A percentile compares a stretch with the other conserved stretches of the same genome.
Conservation (phyloP, 2,888 invertebrate genomes). For the Dicranocentrus wangi region DNA sequence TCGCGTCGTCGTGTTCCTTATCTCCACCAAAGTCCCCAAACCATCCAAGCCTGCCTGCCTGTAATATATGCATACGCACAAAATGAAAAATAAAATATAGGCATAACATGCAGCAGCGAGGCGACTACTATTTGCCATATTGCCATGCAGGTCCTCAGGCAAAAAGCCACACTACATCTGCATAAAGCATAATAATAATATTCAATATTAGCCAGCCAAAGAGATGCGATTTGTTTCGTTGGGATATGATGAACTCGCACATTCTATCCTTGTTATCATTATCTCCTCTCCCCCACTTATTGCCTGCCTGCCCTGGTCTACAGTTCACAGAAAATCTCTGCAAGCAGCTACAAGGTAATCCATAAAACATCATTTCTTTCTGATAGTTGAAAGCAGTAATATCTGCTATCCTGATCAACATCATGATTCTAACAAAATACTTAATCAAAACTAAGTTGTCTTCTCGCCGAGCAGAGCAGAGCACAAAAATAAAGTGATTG, state of each 20-base stretch:
- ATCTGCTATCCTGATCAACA: conserved; percentile 43
- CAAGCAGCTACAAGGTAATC: conserved; percentile 19
- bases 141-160: conserved; percentile 12
- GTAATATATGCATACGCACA: no score
- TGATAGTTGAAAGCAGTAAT: conserved; percentile 22
- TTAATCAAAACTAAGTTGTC: conserved; percentile 39
- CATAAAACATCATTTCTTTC: conserved; percentile 22
- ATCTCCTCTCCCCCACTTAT: background rate
- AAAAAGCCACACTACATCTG: background rate
- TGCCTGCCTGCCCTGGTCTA: background rate
- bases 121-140: background rate
- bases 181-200: no score
- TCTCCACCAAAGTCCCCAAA: conserved; percentile 15
- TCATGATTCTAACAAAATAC: conserved; percentile 49
- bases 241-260: no score
- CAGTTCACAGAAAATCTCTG: conserved; percentile 22
- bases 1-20: background rate
- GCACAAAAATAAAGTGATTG: conserved; percentile 35
- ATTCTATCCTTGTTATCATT: no score
- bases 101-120: no score
- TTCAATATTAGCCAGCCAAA: no score
- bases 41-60: no score
- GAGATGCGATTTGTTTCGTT: no score
- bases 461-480: no score
- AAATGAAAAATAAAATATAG: no score